Evolutionary conservation across 2,797 vertebrate genomes (phyloP), one percentile per base, ranked within the genome.

Genomic region (Gila robusta): DNA sequence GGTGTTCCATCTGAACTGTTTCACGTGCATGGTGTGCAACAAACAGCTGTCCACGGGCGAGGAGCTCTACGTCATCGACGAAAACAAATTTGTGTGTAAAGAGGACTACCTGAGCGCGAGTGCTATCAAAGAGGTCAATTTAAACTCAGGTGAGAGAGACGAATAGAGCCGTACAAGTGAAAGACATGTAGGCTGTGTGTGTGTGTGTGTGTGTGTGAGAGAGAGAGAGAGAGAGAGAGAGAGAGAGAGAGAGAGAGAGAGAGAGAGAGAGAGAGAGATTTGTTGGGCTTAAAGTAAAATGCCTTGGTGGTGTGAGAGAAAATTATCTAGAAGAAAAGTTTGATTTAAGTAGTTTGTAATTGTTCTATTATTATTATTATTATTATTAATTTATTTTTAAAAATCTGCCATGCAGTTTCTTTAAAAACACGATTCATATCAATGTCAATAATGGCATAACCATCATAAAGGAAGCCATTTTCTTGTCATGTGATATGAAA

Each of bases 31-130:
- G 97, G 97, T 98, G 86, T 99, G 98, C 89, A 98, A 98, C 96
- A 99, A 99, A 92, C 98, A 99, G 95, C 96, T 99, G 90, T 98
- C 97, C 92, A 99, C 98, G 16, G 98, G 98, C 23, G 98, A 99
- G 95, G 98, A 99, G 87, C 96, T 99, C 79, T 99, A 99, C 86
- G 97, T 99, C 90, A 98, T 99, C 64, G 97, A 99, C 87, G 98
- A 99, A 49, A 99, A 99, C 94, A 99, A 98, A 93, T 99, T 99
- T 66, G 98, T 99, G 91, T 99, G 98, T 94, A 99, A 99, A 91
- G 98, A 99, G 86, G 98, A 99, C 91, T 99, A 98, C 90, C 39
- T 96, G 94, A 98, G 94, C 93, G 96, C 97, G 32, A 95, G 96
- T 81, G 96, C 94, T 87, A 95, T 98, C 81, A 98, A 98, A 88